Conservation (phyloP, 2,113 vertebrate genomes). For the Bos indicus region DNA sequence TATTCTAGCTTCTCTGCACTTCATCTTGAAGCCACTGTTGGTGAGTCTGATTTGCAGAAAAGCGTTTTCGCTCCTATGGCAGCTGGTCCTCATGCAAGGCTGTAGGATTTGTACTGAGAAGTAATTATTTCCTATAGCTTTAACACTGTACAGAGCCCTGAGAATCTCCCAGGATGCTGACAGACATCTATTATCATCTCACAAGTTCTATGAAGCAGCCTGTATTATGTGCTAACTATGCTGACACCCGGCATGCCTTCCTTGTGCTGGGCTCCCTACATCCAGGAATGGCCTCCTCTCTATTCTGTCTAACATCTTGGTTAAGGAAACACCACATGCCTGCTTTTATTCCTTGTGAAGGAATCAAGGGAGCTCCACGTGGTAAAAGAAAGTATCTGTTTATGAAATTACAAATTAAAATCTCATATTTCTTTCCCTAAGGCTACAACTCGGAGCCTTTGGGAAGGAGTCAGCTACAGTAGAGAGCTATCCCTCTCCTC, state of each 20-base stretch:
- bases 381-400: background rate
- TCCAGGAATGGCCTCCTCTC: background rate
- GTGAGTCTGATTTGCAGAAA: background rate
- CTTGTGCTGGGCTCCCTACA: slow-evolving; percentile 26
- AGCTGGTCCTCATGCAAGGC: slow-evolving; percentile 26
- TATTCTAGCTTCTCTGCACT: background rate
- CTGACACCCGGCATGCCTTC: slow-evolving; percentile 33
- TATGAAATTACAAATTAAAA: background rate
- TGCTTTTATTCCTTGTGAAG: background rate
- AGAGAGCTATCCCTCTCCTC: background rate
- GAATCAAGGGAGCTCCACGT: background rate
- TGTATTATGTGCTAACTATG: slow-evolving; percentile 61
- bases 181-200: slow-evolving; percentile 59
- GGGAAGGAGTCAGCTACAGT: background rate
- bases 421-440: background rate
- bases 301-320: slow-evolving; percentile 25
- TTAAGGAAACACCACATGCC: slow-evolving; percentile 29
- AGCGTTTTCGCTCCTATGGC: slow-evolving; percentile 31
- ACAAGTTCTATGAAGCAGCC: slow-evolving; percentile 49
- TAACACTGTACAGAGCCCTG: slow-evolving; percentile 38
- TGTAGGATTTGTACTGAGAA: slow-evolving; percentile 57
- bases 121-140: slow-evolving; percentile 71
- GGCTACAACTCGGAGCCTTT: background rate
- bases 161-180: slow-evolving; percentile 59
- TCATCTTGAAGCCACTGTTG: background rate